phyloP scores from a whole-genome alignment of 2,797 vertebrate species.

The Ctenopoma kingsleyae region DNA sequence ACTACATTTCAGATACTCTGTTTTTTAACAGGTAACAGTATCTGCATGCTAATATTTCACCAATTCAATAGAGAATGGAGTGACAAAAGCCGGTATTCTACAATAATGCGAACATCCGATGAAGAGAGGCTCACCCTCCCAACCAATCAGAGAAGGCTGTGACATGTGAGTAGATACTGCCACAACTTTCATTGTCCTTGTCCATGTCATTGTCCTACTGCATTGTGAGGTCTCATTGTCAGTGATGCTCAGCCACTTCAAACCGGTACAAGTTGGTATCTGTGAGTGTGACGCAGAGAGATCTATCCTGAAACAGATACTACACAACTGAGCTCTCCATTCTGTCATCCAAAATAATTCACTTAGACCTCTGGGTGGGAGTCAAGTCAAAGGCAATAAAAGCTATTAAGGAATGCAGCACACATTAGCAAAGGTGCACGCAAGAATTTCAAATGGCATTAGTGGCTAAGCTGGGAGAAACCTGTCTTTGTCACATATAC shows the following conservation, averaged over 20 bases:
- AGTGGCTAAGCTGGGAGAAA: slow-evolving; percentile 73
- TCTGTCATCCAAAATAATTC: slow-evolving; percentile 49
- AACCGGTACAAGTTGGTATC: slow-evolving; percentile 54
- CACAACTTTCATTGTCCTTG: slow-evolving; percentile 32
- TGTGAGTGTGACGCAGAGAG: background rate
- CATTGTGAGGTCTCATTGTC: slow-evolving; percentile 56
- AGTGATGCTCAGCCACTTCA: slow-evolving; percentile 16
- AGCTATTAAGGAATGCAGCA: slow-evolving; percentile 40
- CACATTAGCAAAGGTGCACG: slow-evolving; percentile 52
- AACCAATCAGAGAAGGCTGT: background rate
- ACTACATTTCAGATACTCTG: too few species aligned
- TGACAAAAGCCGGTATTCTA: too few species aligned
- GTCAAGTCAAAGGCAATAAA: slow-evolving; percentile 40
- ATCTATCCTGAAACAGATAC: slow-evolving; percentile 44
- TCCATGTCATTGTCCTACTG: slow-evolving; percentile 38
- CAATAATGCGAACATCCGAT: too few species aligned
- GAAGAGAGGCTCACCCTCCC: too few species aligned
- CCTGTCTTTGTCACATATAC: slow-evolving; percentile 75
- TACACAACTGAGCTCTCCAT: slow-evolving; percentile 34
- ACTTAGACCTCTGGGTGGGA: slow-evolving; percentile 41
- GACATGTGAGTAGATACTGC: slow-evolving; percentile 35
- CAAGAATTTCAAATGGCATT: slow-evolving; percentile 63
- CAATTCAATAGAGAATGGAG: too few species aligned
- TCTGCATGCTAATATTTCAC: too few species aligned
- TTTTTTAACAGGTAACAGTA: too few species aligned